Base-by-base conservation (phyloP, 1,140 invertebrate genomes). In the Rhynchophorus ferrugineus region DNA sequence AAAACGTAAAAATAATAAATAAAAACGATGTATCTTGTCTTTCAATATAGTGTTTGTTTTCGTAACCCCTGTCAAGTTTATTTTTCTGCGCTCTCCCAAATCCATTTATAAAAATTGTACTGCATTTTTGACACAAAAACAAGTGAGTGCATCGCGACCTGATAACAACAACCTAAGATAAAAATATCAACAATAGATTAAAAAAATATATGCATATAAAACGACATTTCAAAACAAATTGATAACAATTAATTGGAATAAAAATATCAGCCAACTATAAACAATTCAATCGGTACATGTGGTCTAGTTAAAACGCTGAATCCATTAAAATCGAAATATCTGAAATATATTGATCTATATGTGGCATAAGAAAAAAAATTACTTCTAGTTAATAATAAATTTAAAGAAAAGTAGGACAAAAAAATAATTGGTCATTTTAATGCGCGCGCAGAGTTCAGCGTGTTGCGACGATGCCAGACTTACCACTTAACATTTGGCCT, bases 361-460 rank as follows among this genome's bases (percentile, higher is more conserved):
- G n/a, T n/a, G n/a, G n/a, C n/a, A n/a, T n/a, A 41, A 37, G 20
- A 41, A 20, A 17, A 37, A 41, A 41, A 41, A 18, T 14, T 41
- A 41, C 17, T 41, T 41, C 16, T 41, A 19, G 1, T 41, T 41
- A 41, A 41, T 41, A 41, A 41, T 18, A 41, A 41, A 41, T 41
- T 41, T 41, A 41, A 41, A 41, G 38, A 41, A 41, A 41, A 41
- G 38, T 41, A 41, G 38, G 18, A 17, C 38, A 41, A 41, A 41
- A 29, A 41, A 41, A 41, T 41, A 41, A 41, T 41, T 41, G 38
- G 38, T 41, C 38, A 20, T 20, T 8, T 41, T 41, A 16, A 13
- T 42, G 29, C 43, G 21, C 29, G 43, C 20, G 29, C 43, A 29
- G 3, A 6, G 20, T 44, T 44, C 14, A 29, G 43, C 21, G 43